Base-by-base conservation (phyloP, 2,888 invertebrate species). In the Globia sparganii region DNA sequence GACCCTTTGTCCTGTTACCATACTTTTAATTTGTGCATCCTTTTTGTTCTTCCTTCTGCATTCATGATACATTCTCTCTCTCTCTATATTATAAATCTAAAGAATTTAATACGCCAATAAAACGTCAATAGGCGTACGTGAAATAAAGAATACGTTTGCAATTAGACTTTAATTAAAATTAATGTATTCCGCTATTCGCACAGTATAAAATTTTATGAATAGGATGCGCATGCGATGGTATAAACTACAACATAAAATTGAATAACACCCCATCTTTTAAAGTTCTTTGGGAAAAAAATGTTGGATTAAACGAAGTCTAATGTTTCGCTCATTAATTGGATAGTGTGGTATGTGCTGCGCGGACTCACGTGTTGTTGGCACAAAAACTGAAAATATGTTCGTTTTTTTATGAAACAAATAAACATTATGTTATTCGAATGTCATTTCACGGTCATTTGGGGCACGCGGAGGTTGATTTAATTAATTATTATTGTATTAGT, bases 371-470 rank as follows among this genome's bases (percentile, higher is more conserved):
- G 90, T 83, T 74, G 46, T 46, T 15, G 74, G 61, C 80, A 86
- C 89, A 92, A 91, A 88, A 90, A 89, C 81, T 86, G 87, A 86
- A 89, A 88, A 87, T 82, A 80, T 84, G 79, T 74, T 79, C 1
- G 72, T 84, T 77, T 80, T 37, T 75, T 75, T 72, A 79, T 77
- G 40, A 80, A 85, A 84, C 85, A 86, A 82, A 81, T 84, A 78
- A 80, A 83, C 78, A 83, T 84, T 83, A 83, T 78, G 77, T 87
- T 81, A 88, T 83, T 85, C 88, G 88, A 92, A 93, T 93, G 93
- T 93, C 93, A 92, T 94, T 94, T 93, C 93, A 95, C 94, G 95
- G 94, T 94, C 93, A 86, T 91, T 94, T 91, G 85, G 87, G 87
- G 76, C 86, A 80, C 77, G 65, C 67, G 75, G 80, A 90, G 90